Conservation (phyloP, 1,140 invertebrate genomes). For the Zaprionus inermis region DNA sequence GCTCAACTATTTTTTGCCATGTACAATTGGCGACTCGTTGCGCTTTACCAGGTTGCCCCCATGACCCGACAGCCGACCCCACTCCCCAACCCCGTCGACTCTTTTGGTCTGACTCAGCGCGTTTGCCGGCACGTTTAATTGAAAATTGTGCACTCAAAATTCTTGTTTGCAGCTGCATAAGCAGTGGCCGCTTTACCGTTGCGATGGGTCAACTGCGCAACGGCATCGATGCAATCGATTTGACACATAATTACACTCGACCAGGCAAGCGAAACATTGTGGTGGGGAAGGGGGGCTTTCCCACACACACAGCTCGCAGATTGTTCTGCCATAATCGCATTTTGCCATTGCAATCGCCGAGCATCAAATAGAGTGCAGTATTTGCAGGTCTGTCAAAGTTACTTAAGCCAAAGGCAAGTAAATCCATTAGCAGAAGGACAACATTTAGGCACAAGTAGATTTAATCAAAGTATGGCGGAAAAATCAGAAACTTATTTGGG, state of each 20-base stretch:
- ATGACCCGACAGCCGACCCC: constrained; percentile 15
- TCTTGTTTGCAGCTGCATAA: constrained; percentile 67
- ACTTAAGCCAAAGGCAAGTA: neutral
- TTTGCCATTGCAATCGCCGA: neutral
- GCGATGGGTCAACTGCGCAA: constrained; percentile 36
- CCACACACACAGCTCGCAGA: neutral
- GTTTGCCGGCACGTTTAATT: constrained; percentile 64
- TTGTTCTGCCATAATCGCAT: neutral
- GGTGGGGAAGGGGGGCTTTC: neutral
- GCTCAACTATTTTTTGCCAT: constrained; percentile 21
- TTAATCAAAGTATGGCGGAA: too few species aligned
- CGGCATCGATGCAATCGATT: constrained; percentile 32
- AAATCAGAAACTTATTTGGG: too few species aligned
- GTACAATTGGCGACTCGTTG: constrained; percentile 36
- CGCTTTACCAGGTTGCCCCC: constrained; percentile 16
- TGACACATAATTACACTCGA: constrained; percentile 50
- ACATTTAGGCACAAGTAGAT: too few species aligned
- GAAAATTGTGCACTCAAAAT: constrained; percentile 77
- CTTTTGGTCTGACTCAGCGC: constrained; percentile 60
- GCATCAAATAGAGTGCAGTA: neutral
- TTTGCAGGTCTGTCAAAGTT: neutral
- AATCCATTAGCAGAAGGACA: too few species aligned
- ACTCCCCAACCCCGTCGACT: constrained; percentile 11
- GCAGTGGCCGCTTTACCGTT: constrained; percentile 37
- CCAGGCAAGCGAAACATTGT: constrained; percentile 44